Evolutionary conservation across 2,797 vertebrate genomes (phyloP).

Genomic region (Poecilia velifera): DNA sequence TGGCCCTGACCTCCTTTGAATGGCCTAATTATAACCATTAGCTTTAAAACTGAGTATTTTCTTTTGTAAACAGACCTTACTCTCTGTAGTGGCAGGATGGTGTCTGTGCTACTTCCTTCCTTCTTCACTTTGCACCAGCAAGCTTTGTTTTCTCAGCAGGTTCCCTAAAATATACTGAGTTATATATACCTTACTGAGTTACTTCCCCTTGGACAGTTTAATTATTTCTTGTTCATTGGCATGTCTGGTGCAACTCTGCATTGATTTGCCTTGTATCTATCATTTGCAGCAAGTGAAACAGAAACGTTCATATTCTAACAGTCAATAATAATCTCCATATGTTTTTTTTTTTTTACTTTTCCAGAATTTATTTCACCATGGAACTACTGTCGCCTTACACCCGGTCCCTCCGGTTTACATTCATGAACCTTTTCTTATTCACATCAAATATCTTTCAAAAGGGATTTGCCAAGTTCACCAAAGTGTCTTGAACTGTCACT

Average conservation of each 20-base stretch:
- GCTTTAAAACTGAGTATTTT: conserved; percentile 14
- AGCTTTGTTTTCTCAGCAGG: neutral
- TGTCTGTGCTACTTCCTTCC: neutral
- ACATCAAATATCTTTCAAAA: conserved; percentile 25
- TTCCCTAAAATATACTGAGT: neutral
- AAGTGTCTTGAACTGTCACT: conserved; percentile 18
- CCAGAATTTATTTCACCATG: conserved; percentile 42
- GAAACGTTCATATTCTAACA: neutral
- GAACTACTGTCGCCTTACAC: conserved; percentile 29
- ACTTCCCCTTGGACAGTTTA: neutral
- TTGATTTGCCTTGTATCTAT: neutral
- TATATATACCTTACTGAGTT: neutral
- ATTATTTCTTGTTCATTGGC: neutral
- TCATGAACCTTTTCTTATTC: conserved; percentile 44
- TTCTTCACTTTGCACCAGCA: neutral
- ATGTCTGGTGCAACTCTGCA: too few species aligned
- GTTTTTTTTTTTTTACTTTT: conserved; percentile 6
- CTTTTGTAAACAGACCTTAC: conserved; percentile 28
- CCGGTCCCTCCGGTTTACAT: conserved; percentile 35
- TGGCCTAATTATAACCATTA: conserved; percentile 56
- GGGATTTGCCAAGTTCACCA: conserved; percentile 26
- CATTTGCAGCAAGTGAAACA: conserved; percentile 2
- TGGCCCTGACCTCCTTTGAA: conserved; percentile 53
- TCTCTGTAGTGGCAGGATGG: neutral
- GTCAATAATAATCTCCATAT: conserved; percentile 36